These are phyloP conservation scores for Plumapathes pennacea DNA, from an alignment of 92 coral and sea anemone genomes.

Conservation along the genomic window DNA sequence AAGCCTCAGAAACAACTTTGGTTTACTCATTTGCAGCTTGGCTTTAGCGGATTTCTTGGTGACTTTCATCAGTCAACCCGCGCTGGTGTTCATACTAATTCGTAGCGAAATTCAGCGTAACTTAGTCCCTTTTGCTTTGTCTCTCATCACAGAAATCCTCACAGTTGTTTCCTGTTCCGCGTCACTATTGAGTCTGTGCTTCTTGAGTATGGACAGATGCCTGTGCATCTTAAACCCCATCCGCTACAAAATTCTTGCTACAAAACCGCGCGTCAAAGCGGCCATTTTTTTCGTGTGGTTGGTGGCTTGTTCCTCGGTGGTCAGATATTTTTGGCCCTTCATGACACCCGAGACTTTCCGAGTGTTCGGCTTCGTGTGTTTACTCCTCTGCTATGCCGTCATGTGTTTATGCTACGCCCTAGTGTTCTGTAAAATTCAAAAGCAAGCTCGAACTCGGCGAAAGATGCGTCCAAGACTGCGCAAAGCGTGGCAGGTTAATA, in stretches of 20 bases:
- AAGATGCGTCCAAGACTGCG: too few species aligned
- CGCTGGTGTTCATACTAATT: slow-evolving; percentile 40
- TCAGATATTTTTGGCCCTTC: too few species aligned
- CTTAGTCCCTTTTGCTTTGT: too few species aligned
- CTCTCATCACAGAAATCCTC: too few species aligned
- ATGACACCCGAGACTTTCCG: too few species aligned
- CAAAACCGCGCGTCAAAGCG: slow-evolving; percentile 26
- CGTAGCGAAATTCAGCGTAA: slow-evolving; percentile 24
- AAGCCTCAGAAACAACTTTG: slow-evolving; percentile 50
- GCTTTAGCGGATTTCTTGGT: slow-evolving; percentile 62
- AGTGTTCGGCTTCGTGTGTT: too few species aligned
- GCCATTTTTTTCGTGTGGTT: slow-evolving; percentile 17
- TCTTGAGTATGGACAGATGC: slow-evolving; percentile 69
- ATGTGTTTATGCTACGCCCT: slow-evolving; percentile 29
- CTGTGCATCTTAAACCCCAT: slow-evolving; percentile 52
- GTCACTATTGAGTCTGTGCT: slow-evolving; percentile 50
- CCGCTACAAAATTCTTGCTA: slow-evolving; percentile 19
- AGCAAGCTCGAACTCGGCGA: too few species aligned
- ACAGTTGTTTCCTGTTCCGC: slow-evolving; percentile 58
- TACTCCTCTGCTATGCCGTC: slow-evolving; percentile 10
- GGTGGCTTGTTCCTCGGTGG: too few species aligned
- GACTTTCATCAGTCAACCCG: slow-evolving; percentile 48
- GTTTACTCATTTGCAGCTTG: slow-evolving; percentile 59
- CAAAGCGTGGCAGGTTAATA: background rate
- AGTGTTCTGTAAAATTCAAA: slow-evolving; percentile 28